Percentiles rank a stretch among this genome's conserved stretches.
Conservation (phyloP, 2,888 invertebrate species). For the Drosophila robusta region DNA sequence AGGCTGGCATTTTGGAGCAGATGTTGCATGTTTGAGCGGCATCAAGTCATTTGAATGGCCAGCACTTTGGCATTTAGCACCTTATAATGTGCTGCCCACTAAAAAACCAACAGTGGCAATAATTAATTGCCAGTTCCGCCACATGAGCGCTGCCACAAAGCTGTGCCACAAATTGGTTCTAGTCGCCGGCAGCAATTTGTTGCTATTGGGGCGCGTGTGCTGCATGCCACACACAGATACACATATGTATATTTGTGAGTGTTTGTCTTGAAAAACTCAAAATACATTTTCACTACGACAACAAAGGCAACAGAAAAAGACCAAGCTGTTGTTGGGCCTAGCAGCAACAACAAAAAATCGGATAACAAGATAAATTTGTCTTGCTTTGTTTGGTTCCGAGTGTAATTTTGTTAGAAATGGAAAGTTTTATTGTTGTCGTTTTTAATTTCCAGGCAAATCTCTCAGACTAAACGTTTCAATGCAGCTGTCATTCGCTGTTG, state of each 20-base stretch:
- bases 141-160: conserved; percentile 46
- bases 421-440: conserved; percentile 71
- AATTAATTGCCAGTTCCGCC: conserved; percentile 64
- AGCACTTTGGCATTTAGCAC: conserved; percentile 67
- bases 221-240: conserved; percentile 18
- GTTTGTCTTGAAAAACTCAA: conserved; percentile 15
- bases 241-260: not conserved
- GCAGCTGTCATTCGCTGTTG: conserved; percentile 60
- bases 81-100: conserved; percentile 49
- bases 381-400: conserved; percentile 54
- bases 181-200: conserved; percentile 19
- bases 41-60: conserved; percentile 41
- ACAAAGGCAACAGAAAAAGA: conserved; percentile 15
- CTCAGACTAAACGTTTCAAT: conserved; percentile 65
- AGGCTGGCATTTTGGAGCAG: not conserved
- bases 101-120: conserved; percentile 26
- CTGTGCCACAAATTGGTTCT: conserved; percentile 49
- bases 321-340: conserved; percentile 9
- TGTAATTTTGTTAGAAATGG: conserved; percentile 73
- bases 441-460: conserved; percentile 65
- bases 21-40: conserved; percentile 45
- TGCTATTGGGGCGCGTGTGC: conserved; percentile 17
- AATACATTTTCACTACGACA: conserved; percentile 24
- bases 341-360: conserved; percentile 30
- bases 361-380: conserved; percentile 69